phyloP scores from a whole-genome alignment of 2,797 vertebrate species.

The Orientallactaga sibirica region DNA sequence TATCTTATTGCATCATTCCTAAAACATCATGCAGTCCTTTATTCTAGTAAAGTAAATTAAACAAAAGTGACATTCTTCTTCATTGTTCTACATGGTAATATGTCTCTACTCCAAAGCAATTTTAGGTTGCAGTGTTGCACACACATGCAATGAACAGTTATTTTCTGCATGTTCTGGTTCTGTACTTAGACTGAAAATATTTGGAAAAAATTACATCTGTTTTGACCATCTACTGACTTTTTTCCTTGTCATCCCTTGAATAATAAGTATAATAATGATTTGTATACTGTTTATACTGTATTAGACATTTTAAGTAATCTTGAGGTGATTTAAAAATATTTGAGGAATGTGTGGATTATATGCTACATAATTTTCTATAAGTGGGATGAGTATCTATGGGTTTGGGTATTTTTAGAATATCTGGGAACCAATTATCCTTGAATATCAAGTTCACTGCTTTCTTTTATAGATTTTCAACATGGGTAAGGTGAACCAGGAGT shows the following conservation, averaged over 20 bases:
- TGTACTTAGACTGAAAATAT: background rate
- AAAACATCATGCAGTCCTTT: constrained; percentile 27
- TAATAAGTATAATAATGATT: background rate
- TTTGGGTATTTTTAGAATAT: background rate
- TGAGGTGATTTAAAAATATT: background rate
- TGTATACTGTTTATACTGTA: background rate
- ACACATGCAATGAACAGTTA: background rate
- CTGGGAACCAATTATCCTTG: background rate
- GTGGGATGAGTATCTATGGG: no score
- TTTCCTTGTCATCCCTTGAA: background rate
- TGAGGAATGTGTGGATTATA: background rate
- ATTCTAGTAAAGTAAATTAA: constrained; percentile 27
- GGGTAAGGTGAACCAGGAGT: background rate
- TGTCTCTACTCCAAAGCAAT: background rate
- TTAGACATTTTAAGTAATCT: background rate
- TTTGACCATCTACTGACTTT: background rate
- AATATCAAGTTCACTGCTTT: background rate
- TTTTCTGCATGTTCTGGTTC: background rate
- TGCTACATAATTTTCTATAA: background rate
- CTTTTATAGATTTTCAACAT: constrained; percentile 26
- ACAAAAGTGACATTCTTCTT: constrained; percentile 21
- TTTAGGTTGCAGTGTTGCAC: background rate
- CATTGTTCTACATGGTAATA: background rate
- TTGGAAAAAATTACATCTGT: background rate
- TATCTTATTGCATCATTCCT: background rate